phyloP scores from a whole-genome alignment of 2,113 vertebrate species.

The Turnix velox region DNA sequence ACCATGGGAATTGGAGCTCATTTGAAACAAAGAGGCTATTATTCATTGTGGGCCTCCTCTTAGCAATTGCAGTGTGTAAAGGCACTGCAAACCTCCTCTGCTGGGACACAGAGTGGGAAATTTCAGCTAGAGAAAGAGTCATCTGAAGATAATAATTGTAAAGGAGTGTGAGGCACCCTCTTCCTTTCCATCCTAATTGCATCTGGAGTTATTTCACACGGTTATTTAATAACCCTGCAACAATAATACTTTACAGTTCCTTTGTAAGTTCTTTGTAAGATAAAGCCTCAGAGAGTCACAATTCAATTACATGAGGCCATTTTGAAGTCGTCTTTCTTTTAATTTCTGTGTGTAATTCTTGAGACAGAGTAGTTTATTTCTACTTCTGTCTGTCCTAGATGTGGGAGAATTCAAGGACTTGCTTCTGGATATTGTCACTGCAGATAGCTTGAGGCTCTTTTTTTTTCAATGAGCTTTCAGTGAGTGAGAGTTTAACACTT shows the following conservation, averaged over 20 bases:
- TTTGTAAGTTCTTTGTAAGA: neutral
- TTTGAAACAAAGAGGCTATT: slow-evolving; percentile 34
- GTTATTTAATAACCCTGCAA: neutral
- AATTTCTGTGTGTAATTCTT: neutral
- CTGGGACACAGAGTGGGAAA: neutral
- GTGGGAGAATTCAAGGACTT: neutral
- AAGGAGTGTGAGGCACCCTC: neutral
- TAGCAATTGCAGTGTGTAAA: neutral
- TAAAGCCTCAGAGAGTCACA: neutral
- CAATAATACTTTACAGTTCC: neutral
- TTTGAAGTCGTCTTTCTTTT: neutral
- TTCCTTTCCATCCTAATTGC: neutral
- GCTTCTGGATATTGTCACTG: neutral
- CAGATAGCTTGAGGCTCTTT: neutral
- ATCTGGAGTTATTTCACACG: slow-evolving; percentile 29
- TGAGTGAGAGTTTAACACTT: neutral
- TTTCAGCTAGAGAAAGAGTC: neutral
- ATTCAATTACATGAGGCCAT: neutral
- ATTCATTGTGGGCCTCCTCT: neutral
- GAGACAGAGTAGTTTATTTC: neutral
- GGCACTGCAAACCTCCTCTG: neutral
- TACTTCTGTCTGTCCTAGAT: neutral
- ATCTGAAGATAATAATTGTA: neutral
- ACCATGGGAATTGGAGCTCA: slow-evolving; percentile 11
- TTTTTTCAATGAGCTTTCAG: neutral